Percentiles rank a stretch among this genome's conserved stretches.
Evolutionary conservation across 2,797 vertebrate species (phyloP).

Genomic region (Harpagifer antarcticus): DNA sequence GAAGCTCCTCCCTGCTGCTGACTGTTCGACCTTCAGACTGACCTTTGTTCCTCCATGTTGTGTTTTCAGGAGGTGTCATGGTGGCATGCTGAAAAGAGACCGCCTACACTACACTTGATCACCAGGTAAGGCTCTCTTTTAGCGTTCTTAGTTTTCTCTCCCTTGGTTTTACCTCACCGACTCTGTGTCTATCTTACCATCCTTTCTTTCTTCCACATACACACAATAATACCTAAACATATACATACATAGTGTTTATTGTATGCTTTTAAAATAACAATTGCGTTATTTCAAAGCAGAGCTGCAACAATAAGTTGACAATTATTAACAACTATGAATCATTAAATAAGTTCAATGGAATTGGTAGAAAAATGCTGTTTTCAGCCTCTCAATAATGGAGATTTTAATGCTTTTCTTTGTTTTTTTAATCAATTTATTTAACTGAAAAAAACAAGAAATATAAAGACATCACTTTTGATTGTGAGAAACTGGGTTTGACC

Average conservation of each 20-base stretch:
- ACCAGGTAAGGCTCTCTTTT: conserved; percentile 56
- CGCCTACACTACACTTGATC: conserved; percentile 43
- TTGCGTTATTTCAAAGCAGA: neutral
- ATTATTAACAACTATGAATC: too few relatives aligned
- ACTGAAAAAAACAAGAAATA: too few relatives aligned
- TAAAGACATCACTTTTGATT: too few relatives aligned
- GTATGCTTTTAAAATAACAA: neutral
- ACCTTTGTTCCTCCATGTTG: conserved; percentile 48
- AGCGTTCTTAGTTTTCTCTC: neutral
- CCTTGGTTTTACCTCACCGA: neutral
- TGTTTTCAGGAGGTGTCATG: conserved; percentile 73
- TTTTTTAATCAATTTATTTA: too few relatives aligned
- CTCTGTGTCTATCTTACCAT: neutral
- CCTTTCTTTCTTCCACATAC: neutral
- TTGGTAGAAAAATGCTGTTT: too few relatives aligned
- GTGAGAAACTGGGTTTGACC: too few relatives aligned
- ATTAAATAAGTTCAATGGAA: too few relatives aligned
- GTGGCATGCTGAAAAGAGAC: conserved; percentile 57
- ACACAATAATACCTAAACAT: neutral
- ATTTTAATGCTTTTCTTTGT: too few relatives aligned
- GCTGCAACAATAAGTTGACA: too few relatives aligned
- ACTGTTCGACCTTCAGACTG: conserved; percentile 32
- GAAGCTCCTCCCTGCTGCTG: neutral
- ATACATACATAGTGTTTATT: neutral
- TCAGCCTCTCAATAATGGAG: too few relatives aligned